phyloP scores from a whole-genome alignment of 92 coral and sea anemone species.

The Phymanthus crucifer region DNA sequence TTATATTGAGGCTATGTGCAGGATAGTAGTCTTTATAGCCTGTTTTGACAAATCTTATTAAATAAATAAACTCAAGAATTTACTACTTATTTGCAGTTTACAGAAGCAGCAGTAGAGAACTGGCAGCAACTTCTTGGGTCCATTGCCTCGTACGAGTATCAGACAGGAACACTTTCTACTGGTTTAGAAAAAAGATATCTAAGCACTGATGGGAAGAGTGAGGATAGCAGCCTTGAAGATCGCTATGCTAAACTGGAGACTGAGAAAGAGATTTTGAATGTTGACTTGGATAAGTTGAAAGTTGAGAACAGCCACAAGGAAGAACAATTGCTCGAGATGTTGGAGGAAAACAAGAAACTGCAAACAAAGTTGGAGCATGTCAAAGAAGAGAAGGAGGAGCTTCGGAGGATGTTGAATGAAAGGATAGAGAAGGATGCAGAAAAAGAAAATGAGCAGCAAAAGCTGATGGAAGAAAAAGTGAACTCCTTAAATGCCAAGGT shows the following conservation, averaged over 20 bases:
- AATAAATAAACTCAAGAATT: not conserved
- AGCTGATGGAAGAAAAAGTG: not conserved
- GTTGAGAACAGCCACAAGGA: conserved; percentile 30
- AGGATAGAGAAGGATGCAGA: not conserved
- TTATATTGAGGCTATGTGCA: too few relatives aligned
- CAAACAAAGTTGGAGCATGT: conserved; percentile 16
- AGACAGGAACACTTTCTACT: not conserved
- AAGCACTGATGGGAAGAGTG: not conserved
- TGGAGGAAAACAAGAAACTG: conserved; percentile 28
- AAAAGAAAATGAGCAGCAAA: not conserved
- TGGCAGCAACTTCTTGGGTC: conserved; percentile 38
- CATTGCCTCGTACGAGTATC: conserved; percentile 22
- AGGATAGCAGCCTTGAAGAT: conserved; percentile 2
- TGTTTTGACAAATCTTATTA: too few relatives aligned
- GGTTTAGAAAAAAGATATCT: not conserved
- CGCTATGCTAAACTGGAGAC: conserved; percentile 32
- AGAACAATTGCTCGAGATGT: conserved; percentile 36
- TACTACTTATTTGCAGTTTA: not conserved
- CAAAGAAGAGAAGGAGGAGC: conserved; percentile 35
- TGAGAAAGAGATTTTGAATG: conserved; percentile 54
- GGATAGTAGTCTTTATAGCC: too few relatives aligned
- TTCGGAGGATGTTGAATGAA: conserved; percentile 25
- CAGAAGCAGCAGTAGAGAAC: conserved; percentile 10
- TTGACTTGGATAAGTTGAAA: conserved; percentile 50
- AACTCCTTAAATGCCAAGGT: not conserved